These are phyloP conservation scores for Gymnocephalus cernua DNA, from an alignment of 2,113 vertebrate genomes.

Conservation along the genomic window DNA sequence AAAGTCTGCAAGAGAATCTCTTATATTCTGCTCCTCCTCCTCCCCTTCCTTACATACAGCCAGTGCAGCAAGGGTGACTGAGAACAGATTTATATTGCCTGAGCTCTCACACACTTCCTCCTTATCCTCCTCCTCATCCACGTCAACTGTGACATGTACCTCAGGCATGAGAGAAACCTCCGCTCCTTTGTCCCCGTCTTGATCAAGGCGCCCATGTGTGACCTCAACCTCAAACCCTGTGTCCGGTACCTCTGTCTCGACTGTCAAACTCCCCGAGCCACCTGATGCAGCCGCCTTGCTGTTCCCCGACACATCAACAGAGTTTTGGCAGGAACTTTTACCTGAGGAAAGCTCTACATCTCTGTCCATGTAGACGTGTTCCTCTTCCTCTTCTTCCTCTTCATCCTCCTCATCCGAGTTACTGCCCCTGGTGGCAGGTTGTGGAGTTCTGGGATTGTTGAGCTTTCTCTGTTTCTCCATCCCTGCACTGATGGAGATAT, in stretches of 20 bases:
- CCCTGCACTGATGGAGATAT: constrained; percentile 27
- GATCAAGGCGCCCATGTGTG: not conserved
- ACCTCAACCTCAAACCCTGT: not conserved
- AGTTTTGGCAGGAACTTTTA: not conserved
- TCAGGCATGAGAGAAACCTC: not conserved
- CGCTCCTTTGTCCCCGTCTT: not conserved
- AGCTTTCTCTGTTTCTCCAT: not conserved
- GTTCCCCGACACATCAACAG: not conserved
- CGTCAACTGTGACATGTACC: not conserved
- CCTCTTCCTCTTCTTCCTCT: constrained; percentile 30
- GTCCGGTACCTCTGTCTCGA: not conserved
- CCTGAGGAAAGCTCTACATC: constrained; percentile 3
- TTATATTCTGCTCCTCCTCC: constrained; percentile 16
- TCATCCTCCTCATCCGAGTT: constrained; percentile 32
- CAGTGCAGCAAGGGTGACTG: constrained; percentile 59
- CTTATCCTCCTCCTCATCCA: constrained; percentile 1
- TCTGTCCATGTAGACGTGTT: constrained; percentile 50
- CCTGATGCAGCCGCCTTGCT: not conserved
- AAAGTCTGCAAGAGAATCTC: not conserved
- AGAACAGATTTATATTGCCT: constrained; percentile 65
- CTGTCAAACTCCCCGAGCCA: constrained; percentile 2
- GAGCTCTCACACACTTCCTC: constrained; percentile 13
- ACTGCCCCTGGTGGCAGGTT: not conserved
- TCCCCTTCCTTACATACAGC: not conserved
- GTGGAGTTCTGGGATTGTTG: not conserved